Evolutionary conservation across 2,797 vertebrate species (phyloP), one percentile per base, ranked within the genome.

Genomic region (Pangasius mekongensis): DNA sequence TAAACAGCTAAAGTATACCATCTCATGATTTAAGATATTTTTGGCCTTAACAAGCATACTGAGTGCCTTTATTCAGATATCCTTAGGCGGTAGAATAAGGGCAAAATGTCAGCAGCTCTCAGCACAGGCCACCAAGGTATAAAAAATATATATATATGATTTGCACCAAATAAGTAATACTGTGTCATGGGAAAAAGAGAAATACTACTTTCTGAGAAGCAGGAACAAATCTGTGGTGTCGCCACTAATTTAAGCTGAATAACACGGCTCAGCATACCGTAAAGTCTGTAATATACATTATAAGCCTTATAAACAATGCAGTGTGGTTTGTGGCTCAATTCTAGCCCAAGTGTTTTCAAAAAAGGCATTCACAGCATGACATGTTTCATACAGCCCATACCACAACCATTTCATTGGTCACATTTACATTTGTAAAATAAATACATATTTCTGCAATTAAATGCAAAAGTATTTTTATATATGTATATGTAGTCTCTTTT

Each of bases 301-400:
- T 62, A 16, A 62, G 13, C 6, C 24, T 62, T 47, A 43, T 4
- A 47, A 62, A 64, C 56, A 82, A 39, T 82, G 77, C 20, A 22
- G 18, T 36, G 77, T 58, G 77, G 30, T 58, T 36, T 80, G 77
- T 80, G 77, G 77, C 30, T 36, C 0, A n/a, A 80, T 58, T 58
- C 30, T 80, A 56, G 20, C 8, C 77, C n/a, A n/a, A 80, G 52
- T 80, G 18, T 80, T 80, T 58, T 36, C 5, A 0, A 80, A 80
- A 80, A 58, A 56, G 18, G 77, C 30, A 58, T 54, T 52, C 30
- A 16, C 30, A 52, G 13, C 14, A 9, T 77, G 5, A 56, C 16
- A 78, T 54, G 49, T 54, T 78, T 78, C 16, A 78, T 78, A 80
- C 52, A 80, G 8, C 77, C 27, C 27, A 52, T 80, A 22, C 30